Percentiles rank a stretch among this genome's conserved stretches.
Evolutionary conservation across 2,797 vertebrate genomes (phyloP).

Genomic region (Poeciliopsis gracilis): DNA sequence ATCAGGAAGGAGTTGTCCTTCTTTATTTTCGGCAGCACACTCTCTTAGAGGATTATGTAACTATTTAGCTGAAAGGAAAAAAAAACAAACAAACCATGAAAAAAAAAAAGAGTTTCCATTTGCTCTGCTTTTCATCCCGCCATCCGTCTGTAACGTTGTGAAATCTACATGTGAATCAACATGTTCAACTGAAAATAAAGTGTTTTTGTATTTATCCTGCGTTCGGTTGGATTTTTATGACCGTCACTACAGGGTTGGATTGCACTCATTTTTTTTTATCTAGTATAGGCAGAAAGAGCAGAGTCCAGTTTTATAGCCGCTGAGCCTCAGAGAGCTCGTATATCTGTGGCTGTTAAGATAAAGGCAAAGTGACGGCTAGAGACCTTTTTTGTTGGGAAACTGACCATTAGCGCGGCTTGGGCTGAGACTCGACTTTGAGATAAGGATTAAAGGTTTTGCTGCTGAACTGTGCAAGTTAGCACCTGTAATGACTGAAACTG

Average conservation of each 20-base stretch:
- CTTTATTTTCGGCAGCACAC: neutral
- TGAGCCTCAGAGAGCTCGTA: neutral
- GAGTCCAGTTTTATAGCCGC: constrained; percentile 38
- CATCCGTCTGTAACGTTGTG: neutral
- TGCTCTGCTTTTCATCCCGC: neutral
- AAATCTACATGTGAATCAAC: constrained; percentile 54
- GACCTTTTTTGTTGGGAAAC: neutral
- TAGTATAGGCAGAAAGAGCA: constrained; percentile 30
- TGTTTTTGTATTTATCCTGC: constrained; percentile 56
- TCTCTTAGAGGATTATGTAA: neutral
- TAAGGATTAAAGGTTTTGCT: constrained; percentile 4
- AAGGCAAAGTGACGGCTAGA: constrained; percentile 3
- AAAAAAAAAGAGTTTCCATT: neutral
- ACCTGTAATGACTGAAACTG: constrained; percentile 4
- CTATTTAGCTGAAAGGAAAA: neutral
- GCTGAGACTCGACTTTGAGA: neutral
- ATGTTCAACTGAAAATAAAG: constrained; percentile 66
- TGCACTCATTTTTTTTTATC: constrained; percentile 18
- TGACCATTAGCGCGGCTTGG: neutral
- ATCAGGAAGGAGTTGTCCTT: neutral
- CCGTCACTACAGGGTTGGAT: neutral
- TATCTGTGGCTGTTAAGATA: constrained; percentile 22
- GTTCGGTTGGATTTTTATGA: constrained; percentile 1
- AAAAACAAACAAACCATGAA: neutral
- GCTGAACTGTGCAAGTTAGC: constrained; percentile 8